Percentiles rank a stretch among this genome's conserved stretches.
Evolutionary conservation across 2,888 invertebrate species (phyloP).

Genomic region (Torymus texanus): DNA sequence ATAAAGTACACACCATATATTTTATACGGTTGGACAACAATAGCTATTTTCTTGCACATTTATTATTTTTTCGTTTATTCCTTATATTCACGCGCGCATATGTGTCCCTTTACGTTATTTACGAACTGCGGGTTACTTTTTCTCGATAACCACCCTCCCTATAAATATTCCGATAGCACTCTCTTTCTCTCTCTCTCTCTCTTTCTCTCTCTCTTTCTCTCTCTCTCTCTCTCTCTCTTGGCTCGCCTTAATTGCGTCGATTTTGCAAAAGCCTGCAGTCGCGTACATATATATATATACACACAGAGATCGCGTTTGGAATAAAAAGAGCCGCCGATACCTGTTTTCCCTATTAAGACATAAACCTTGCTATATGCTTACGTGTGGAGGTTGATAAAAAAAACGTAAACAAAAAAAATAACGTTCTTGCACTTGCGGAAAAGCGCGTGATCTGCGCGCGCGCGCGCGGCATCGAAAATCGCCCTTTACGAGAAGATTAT

Average conservation of each 20-base stretch:
- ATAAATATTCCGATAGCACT: slow-evolving; percentile 43
- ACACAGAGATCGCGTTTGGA: no score
- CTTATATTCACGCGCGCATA: slow-evolving; percentile 32
- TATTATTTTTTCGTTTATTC: neutral
- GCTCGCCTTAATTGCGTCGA: slow-evolving; percentile 51
- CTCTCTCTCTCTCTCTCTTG: neutral
- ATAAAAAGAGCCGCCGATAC: slow-evolving; percentile 20
- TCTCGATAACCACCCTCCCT: slow-evolving; percentile 31
- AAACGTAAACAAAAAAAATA: neutral
- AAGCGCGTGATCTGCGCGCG: neutral
- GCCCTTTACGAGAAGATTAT: slow-evolving; percentile 54
- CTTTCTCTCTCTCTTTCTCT: neutral
- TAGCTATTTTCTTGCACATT: no score
- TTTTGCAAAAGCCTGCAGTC: slow-evolving; percentile 42
- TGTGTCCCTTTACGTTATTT: neutral
- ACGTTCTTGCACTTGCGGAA: neutral
- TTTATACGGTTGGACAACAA: no score
- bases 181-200: neutral
- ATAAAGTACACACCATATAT: no score
- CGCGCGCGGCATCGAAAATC: neutral
- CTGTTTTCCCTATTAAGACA: slow-evolving; percentile 54
- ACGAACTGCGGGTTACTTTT: slow-evolving; percentile 29
- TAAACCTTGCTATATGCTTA: slow-evolving; percentile 23
- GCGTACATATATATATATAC: no score
- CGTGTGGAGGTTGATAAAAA: neutral